Evolutionary conservation across 1,140 invertebrate genomes (phyloP), one percentile per base, ranked within the genome.

Genomic region (Plutomurus gul): DNA sequence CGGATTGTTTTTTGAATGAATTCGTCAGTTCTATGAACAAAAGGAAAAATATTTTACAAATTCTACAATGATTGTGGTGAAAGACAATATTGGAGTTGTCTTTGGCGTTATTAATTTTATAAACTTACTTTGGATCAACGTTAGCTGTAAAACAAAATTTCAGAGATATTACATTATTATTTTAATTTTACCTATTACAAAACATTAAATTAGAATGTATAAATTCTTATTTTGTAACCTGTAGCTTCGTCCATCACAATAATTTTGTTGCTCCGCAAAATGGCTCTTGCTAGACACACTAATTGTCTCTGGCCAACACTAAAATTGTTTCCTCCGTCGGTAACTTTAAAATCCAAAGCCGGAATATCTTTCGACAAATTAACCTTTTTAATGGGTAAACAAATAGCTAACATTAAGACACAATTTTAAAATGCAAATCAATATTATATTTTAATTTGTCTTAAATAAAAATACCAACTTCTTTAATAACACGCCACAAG

Each of bases 401-500:
- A 80, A 78, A n/a, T 56, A 46, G 25, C 73, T 76, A 22, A 22
- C 73, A 56, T 82, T 79, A 70, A 70, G 73, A 72, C 40, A 25
- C 49, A 77, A 22, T 46, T 30, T 36, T 1, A 73, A 46, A 43
- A 13, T 20, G 22, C 20, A 18, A 65, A 43, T 40, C n/a, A 40
- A 13, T 1, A 39, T 40, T 46, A 33, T 33, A 51, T 10, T 16
- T 22, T 43, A 0, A n/a, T 22, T 4, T 22, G 76, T 60, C n/a
- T n/a, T n/a, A n/a, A n/a, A n/a, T n/a, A n/a, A n/a, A n/a, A 30
- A 33, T 7, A 60, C 3, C 2, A 4, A 90, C 92, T 85, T 93
- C 91, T 78, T 92, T 91, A 1, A 97, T 86, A 4, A 93, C 94
- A 80, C 90, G 87, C 95, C 95, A 97, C 0, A 97, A 85, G 56